Conservation (phyloP, 2,797 vertebrate species). For the Chanos chanos region DNA sequence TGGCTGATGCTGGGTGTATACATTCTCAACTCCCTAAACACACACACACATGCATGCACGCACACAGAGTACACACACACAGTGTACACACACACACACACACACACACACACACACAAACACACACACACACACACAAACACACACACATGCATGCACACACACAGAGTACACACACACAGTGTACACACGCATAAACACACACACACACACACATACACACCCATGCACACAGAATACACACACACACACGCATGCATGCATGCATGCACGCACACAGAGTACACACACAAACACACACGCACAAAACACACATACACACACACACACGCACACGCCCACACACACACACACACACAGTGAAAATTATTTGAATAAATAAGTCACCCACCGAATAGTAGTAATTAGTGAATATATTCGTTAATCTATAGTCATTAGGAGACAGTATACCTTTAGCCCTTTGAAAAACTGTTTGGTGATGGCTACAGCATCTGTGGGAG, state of each 20-base stretch:
- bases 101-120: neutral
- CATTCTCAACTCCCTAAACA: conserved; percentile 87
- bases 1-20: conserved; percentile 93
- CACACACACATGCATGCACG: conserved; percentile 29
- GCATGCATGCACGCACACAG: neutral
- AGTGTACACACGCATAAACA: too few relatives aligned
- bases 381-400: too few relatives aligned
- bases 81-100: neutral
- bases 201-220: too few relatives aligned
- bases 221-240: too few relatives aligned
- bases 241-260: neutral
- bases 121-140: neutral
- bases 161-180: too few relatives aligned
- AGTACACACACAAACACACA: too few relatives aligned
- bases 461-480: conserved; percentile 99
- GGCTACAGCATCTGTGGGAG: conserved; percentile 87
- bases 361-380: too few relatives aligned
- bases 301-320: too few relatives aligned
- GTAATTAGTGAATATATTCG: too few relatives aligned
- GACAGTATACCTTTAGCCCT: conserved; percentile 90
- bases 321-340: too few relatives aligned
- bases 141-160: neutral
- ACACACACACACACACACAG: too few relatives aligned
- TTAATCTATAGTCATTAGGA: too few relatives aligned
- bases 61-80: conserved; percentile 38